These are phyloP conservation scores for Polypedilum pembai DNA, from an alignment of 1,140 invertebrate genomes.

Conservation along the genomic window DNA sequence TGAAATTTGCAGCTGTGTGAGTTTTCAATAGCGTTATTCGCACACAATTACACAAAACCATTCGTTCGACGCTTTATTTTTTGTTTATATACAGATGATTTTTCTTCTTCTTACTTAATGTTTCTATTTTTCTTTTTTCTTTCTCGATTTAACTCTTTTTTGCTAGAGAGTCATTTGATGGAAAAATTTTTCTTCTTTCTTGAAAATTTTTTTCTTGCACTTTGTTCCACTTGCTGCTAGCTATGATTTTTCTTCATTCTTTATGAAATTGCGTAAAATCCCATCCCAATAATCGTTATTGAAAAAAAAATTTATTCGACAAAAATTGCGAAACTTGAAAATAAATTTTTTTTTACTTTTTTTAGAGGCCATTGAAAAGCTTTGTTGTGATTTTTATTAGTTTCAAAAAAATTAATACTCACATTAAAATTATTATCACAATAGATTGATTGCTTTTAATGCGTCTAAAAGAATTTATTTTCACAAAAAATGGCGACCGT, in stretches of 20 bases:
- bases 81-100: conserved; percentile 28
- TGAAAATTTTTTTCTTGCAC: not conserved
- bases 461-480: conserved; percentile 9
- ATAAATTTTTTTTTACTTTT: not conserved
- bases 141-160: not conserved
- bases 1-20: not conserved
- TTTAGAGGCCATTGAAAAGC: not conserved
- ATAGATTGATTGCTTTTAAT: not conserved
- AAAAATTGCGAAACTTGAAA: not conserved
- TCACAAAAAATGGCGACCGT: conserved; percentile 22
- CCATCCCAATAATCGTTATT: not conserved
- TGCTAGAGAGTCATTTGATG: not conserved
- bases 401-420: not conserved
- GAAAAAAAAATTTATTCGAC: not conserved
- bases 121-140: conserved; percentile 15
- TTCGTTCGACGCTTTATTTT: not conserved
- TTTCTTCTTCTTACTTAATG: conserved; percentile 18
- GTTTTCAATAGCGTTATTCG: conserved; percentile 15
- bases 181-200: not conserved
- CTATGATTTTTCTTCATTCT: not conserved
- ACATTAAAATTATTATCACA: conserved; percentile 9
- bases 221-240: conserved; percentile 18
- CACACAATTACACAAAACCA: not conserved
- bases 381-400: not conserved
- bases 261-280: not conserved